Percentiles rank a stretch among this genome's conserved stretches.
phyloP scores from a whole-genome alignment of 1,140 invertebrate species.

The Leptestheria dahalacensis region DNA sequence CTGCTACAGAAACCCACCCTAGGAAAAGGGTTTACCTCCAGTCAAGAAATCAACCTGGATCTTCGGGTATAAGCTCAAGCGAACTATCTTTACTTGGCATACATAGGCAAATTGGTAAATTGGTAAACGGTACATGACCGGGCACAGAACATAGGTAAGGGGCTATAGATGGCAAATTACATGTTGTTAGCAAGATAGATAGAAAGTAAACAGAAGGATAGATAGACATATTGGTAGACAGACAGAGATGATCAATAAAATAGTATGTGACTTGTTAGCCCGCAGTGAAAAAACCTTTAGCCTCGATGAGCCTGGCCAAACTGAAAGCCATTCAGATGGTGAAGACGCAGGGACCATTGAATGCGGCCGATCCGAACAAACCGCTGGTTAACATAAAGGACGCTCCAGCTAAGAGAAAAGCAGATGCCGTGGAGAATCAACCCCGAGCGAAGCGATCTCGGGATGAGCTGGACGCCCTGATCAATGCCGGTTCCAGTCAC shows the following conservation, averaged over 20 bases:
- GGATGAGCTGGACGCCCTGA: conserved; percentile 57
- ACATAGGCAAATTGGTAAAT: no score
- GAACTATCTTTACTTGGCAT: no score
- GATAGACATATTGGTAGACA: no score
- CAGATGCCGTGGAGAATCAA: neutral
- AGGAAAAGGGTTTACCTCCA: neutral
- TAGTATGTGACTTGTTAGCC: neutral
- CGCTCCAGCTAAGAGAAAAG: neutral
- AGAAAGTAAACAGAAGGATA: no score
- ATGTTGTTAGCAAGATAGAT: no score
- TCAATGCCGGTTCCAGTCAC: conserved; percentile 63
- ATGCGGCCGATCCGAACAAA: conserved; percentile 26
- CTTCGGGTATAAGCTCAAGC: no score
- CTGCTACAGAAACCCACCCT: neutral
- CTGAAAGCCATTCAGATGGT: conserved; percentile 12
- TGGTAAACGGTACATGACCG: no score
- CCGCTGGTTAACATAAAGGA: neutral
- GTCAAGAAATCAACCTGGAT: neutral
- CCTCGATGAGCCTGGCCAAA: conserved; percentile 11
- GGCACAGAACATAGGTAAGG: no score
- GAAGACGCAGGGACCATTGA: conserved; percentile 22
- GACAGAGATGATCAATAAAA: no score
- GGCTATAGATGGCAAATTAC: no score
- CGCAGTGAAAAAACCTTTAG: conserved; percentile 18
- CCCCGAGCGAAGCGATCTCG: neutral